phyloP scores from a whole-genome alignment of 2,797 vertebrate genomes.

The Centroberyx gerrardi region DNA sequence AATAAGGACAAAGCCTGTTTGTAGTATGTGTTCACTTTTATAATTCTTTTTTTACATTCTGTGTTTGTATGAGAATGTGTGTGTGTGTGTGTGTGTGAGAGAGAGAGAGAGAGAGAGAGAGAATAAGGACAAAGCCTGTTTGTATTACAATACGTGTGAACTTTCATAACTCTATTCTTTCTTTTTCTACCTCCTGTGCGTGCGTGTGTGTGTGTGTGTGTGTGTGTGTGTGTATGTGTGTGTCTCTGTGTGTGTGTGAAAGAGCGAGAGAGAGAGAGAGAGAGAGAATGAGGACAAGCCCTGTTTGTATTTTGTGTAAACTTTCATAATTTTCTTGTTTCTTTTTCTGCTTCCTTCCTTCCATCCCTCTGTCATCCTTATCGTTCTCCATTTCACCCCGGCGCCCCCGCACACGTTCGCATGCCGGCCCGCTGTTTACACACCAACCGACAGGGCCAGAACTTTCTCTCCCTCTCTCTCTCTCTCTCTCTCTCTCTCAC shows the following conservation, averaged over 20 bases:
- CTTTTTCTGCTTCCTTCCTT: conserved; percentile 31
- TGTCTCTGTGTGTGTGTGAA: not conserved
- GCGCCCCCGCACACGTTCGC: conserved; percentile 5
- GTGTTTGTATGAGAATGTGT: conserved; percentile 12
- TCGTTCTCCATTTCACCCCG: not conserved
- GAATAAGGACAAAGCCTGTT: conserved; percentile 18
- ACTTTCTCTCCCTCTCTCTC: not conserved
- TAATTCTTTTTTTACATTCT: not conserved
- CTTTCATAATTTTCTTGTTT: conserved; percentile 23
- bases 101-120: conserved; percentile 21
- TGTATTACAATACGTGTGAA: conserved; percentile 29
- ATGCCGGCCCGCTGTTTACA: not conserved
- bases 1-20: conserved; percentile 50
- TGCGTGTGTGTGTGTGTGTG: conserved; percentile 30
- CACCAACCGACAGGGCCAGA: conserved; percentile 5
- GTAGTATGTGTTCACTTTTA: conserved; percentile 25
- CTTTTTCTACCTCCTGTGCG: not conserved
- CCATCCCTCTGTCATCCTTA: not conserved
- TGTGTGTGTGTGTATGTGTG: not conserved
- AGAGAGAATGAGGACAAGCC: conserved; percentile 46
- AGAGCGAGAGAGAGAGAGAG: not conserved
- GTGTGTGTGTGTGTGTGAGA: too few species aligned
- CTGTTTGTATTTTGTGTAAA: conserved; percentile 42
- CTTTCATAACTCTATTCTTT: conserved; percentile 27
- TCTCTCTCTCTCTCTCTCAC: not conserved